A percentile compares a stretch with the other conserved stretches of the same genome.
Conservation (phyloP, 2,797 vertebrate genomes). For the Coregonus sp. region DNA sequence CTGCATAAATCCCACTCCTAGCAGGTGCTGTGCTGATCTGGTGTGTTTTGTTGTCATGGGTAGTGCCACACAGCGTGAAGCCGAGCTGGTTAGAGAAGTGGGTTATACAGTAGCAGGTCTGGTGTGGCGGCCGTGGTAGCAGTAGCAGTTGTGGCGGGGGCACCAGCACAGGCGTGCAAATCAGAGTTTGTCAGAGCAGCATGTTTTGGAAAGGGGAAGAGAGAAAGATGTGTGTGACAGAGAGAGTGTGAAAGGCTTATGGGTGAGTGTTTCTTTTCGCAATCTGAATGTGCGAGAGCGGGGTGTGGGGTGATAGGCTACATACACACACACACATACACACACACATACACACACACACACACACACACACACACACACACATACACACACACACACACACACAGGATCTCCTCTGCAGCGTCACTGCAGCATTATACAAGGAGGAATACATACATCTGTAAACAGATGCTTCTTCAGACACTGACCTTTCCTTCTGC, state of each 20-base stretch:
- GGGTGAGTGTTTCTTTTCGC: slow-evolving; percentile 50
- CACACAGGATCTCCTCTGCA: slow-evolving; percentile 22
- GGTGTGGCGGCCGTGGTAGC: neutral
- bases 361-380: slow-evolving; percentile 11
- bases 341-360: slow-evolving; percentile 21
- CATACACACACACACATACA: slow-evolving; percentile 11
- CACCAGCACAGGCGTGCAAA: slow-evolving; percentile 51
- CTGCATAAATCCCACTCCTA: slow-evolving; percentile 28
- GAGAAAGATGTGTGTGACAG: slow-evolving; percentile 36
- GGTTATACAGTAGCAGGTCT: slow-evolving; percentile 37
- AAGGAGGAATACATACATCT: slow-evolving; percentile 34
- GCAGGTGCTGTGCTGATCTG: slow-evolving; percentile 47
- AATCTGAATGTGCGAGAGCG: slow-evolving; percentile 24
- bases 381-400: slow-evolving; percentile 19
- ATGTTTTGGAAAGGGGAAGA: slow-evolving; percentile 39
- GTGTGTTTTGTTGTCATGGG: slow-evolving; percentile 26
- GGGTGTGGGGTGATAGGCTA: slow-evolving; percentile 26
- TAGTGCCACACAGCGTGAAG: slow-evolving; percentile 36
- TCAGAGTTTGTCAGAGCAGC: slow-evolving; percentile 52
- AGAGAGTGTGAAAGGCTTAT: slow-evolving; percentile 37
- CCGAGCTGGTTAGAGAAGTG: slow-evolving; percentile 47
- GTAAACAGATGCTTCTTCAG: slow-evolving; percentile 30
- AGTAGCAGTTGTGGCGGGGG: slow-evolving; percentile 21
- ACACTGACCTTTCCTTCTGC: slow-evolving; percentile 26
- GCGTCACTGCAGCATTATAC: slow-evolving; percentile 41